These are phyloP conservation scores for Nomada flava DNA, from an alignment of 2,888 invertebrate species.

Conservation along the genomic window DNA sequence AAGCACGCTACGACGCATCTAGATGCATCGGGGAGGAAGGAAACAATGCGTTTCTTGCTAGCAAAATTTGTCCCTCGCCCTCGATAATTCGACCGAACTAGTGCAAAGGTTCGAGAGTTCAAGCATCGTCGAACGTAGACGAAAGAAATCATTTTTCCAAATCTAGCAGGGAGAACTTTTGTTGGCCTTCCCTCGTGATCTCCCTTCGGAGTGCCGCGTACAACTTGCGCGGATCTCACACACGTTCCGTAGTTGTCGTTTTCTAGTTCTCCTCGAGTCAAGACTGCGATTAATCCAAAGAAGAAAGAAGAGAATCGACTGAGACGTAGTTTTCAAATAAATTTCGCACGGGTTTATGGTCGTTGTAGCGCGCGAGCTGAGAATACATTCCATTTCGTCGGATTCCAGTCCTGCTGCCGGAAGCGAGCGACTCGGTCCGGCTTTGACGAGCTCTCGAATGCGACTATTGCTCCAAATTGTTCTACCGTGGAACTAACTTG, in stretches of 20 bases:
- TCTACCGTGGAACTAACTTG: background rate
- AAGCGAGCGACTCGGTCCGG: conserved; percentile 8
- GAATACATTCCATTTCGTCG: conserved; percentile 65
- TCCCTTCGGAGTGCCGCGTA: conserved; percentile 13
- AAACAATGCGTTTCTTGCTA: background rate
- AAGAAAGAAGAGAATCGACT: conserved; percentile 63
- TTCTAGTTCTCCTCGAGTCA: conserved; percentile 45
- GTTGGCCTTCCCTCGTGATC: background rate
- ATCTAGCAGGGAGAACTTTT: background rate
- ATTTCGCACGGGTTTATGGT: conserved; percentile 9
- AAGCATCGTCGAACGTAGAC: background rate
- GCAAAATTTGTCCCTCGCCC: background rate
- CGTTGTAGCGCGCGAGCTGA: conserved; percentile 28
- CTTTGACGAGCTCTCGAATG: conserved; percentile 27
- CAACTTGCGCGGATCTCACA: background rate
- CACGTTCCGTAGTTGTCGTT: conserved; percentile 11
- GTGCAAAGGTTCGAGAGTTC: too few relatives aligned
- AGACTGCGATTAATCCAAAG: conserved; percentile 74
- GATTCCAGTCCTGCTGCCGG: conserved; percentile 19
- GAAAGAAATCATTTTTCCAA: background rate
- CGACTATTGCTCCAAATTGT: conserved; percentile 11
- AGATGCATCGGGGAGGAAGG: conserved; percentile 6
- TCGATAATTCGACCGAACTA: background rate
- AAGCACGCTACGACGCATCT: conserved; percentile 7
- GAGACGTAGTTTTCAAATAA: conserved; percentile 37